Conservation (phyloP, 2,888 invertebrate genomes). For the Molanna angustata region DNA sequence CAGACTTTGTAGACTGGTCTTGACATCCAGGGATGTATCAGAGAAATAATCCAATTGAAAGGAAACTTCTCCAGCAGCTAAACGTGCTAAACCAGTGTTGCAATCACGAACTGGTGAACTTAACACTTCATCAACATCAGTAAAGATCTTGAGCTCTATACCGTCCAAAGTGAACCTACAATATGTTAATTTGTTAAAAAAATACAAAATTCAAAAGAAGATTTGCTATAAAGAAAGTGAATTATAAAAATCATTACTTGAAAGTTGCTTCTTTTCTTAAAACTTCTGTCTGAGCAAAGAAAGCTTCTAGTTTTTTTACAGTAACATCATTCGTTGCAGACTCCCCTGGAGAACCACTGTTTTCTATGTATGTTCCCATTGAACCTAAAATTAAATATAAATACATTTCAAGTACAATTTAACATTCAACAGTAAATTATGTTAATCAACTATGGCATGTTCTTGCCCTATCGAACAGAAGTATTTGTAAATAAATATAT, state of each 20-base stretch:
- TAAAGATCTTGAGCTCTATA: constrained; percentile 66
- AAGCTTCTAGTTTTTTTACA: constrained; percentile 69
- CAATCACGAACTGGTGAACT: constrained; percentile 73
- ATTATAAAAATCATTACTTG: constrained; percentile 41
- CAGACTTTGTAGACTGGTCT: constrained; percentile 66
- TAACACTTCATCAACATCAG: constrained; percentile 70
- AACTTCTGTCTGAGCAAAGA: constrained; percentile 67
- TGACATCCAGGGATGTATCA: constrained; percentile 67
- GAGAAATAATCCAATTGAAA: constrained; percentile 63
- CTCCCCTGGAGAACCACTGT: constrained; percentile 46
- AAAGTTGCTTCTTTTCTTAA: constrained; percentile 59
- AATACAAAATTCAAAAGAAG: background rate
- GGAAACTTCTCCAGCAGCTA: constrained; percentile 66
- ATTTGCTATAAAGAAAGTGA: background rate
- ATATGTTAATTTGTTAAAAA: background rate
- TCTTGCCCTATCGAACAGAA: too few species aligned
- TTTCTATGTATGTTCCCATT: constrained; percentile 27
- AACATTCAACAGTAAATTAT: too few species aligned
- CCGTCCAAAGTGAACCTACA: constrained; percentile 65
- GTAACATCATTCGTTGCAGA: constrained; percentile 48
- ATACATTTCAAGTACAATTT: too few species aligned
- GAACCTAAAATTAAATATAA: constrained; percentile 15
- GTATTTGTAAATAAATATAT: too few species aligned
- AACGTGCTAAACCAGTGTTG: constrained; percentile 66
- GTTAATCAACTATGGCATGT: too few species aligned